phyloP scores from a whole-genome alignment of 2,113 vertebrate genomes.

The Chloropsis cyanopogon region DNA sequence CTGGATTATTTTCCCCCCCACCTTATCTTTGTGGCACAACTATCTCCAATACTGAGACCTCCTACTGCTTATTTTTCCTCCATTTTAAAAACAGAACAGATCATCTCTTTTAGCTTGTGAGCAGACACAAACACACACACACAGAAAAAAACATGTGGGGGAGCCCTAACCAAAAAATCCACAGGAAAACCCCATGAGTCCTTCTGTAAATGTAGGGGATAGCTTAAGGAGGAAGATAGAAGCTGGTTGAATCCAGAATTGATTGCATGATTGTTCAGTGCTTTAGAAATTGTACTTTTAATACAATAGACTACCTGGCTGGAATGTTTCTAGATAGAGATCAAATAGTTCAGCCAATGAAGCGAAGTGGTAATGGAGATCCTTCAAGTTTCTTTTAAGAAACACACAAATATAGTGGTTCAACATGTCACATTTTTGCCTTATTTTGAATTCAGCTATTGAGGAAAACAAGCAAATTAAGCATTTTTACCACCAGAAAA shows the following conservation, averaged over 20 bases:
- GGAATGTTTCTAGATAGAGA: neutral
- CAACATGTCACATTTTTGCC: neutral
- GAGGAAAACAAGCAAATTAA: neutral
- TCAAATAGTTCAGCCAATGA: neutral
- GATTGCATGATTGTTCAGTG: neutral
- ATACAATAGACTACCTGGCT: neutral
- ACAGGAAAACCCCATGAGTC: neutral
- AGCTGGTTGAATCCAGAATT: neutral
- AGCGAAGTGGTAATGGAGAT: neutral
- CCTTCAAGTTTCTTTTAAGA: neutral
- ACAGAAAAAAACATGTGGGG: neutral
- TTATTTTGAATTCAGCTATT: neutral
- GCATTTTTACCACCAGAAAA: neutral
- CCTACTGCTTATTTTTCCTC: neutral
- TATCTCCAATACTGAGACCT: neutral
- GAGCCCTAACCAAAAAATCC: neutral
- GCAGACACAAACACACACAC: neutral
- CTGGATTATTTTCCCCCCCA: neutral
- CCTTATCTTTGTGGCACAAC: neutral
- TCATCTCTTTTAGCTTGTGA: neutral
- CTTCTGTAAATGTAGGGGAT: neutral
- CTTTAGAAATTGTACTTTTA: neutral
- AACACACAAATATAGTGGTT: neutral
- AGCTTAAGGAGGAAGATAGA: neutral
- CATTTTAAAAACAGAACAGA: neutral